phyloP scores from a whole-genome alignment of 2,797 vertebrate species.

The Sebastiscus albofasciatus region DNA sequence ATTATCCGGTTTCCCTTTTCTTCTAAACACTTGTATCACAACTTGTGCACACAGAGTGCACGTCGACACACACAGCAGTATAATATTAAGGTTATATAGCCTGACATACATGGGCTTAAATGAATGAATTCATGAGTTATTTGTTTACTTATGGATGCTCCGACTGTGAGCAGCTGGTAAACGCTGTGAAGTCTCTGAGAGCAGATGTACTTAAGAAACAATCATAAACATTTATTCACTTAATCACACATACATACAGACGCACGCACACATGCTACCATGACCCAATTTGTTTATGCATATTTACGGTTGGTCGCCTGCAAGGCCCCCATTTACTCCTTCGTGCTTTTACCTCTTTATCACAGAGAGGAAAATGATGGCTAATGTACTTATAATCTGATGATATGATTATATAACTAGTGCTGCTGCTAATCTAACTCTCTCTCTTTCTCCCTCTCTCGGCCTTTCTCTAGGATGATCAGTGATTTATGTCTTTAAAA shows the following conservation, averaged over 20 bases:
- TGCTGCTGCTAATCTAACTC: conserved; percentile 55
- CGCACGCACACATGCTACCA: not conserved
- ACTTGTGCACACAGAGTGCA: conserved; percentile 6
- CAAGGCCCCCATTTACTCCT: conserved; percentile 30
- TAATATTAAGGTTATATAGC: conserved; percentile 25
- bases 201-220: conserved; percentile 59
- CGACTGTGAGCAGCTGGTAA: conserved; percentile 60
- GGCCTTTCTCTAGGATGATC: conserved; percentile 60
- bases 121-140: conserved; percentile 54
- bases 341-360: conserved; percentile 52
- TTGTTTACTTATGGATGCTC: conserved; percentile 48
- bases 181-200: conserved; percentile 48
- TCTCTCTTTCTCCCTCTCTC: conserved; percentile 10
- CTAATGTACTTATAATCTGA: conserved; percentile 69
- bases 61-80: not conserved
- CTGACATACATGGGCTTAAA: conserved; percentile 38
- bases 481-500: conserved; percentile 78
- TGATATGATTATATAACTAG: conserved; percentile 62
- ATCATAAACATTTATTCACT: conserved; percentile 57
- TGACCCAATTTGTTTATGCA: conserved; percentile 52
- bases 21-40: conserved; percentile 37
- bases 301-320: conserved; percentile 12
- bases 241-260: conserved; percentile 30
- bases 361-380: conserved; percentile 56
- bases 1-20: conserved; percentile 32